Base-by-base conservation (phyloP, 2,113 vertebrate genomes). In the Xenotilapia longispinis region DNA sequence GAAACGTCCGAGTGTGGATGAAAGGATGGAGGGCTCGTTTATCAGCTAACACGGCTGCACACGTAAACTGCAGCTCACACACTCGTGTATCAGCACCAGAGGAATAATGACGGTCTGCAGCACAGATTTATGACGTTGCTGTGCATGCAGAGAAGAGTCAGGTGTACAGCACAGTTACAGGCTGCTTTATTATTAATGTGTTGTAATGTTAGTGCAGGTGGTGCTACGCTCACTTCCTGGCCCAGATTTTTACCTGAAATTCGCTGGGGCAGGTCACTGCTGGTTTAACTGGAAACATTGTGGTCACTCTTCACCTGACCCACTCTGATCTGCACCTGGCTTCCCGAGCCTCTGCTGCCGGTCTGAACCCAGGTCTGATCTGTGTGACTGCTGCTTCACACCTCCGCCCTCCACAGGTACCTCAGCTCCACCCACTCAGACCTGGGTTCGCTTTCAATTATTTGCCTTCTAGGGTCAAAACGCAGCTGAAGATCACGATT, bases 381-480 rank as follows among this genome's bases (percentile, higher is more conserved):
- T 92, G 91, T 95, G 95, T 93, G 95, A 94, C 96, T 96, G 96
- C 95, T 95, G 94, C 97, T 97, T 98, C 97, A 97, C 97, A 96
- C 96, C 33, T 97, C 97, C 97, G 19, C 53, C 60, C 6, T 51
- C 12, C 10, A 80, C 84, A 83, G 70, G 85, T 83, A 10, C 12
- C 82, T 83, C 65, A 12, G 5, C 42, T 87, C 80, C 63, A 51
- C 38, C 57, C 53, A 26, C 86, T 86, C 90, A 89, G 85, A 92
- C 84, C 89, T 87, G 88, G 83, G 80, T 83, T 89, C 73, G 55
- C 36, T 84, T 70, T 49, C 23, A 38, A 12, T 60, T 9, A 58
- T 38, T 42, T 10, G 1, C 38, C 17, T 63, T 65, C 38, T 14
- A 83, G 80, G 70, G 33, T 73, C 65, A 57, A 68, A 54, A 58